Conservation (phyloP, 2,113 vertebrate genomes). For the Dipodomys stephensi region DNA sequence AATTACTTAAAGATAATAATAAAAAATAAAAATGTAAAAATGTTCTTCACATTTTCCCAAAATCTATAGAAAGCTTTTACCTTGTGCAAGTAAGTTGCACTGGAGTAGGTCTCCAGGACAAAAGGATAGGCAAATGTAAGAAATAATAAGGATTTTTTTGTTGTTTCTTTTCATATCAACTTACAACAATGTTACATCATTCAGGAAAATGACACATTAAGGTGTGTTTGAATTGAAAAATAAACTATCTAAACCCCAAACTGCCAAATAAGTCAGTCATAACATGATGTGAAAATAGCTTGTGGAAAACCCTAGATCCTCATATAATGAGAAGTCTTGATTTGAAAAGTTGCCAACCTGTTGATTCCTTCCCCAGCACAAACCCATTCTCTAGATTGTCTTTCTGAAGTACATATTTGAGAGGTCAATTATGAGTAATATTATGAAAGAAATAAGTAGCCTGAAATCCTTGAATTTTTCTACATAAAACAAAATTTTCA, state of each 20-base stretch:
- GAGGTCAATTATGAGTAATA: not conserved
- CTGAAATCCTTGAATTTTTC: not conserved
- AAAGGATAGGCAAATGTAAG: not conserved
- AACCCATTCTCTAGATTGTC: constrained; percentile 61
- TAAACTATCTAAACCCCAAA: constrained; percentile 46
- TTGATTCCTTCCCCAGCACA: constrained; percentile 60
- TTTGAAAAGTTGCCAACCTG: constrained; percentile 57
- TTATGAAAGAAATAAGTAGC: constrained; percentile 33
- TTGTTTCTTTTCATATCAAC: not conserved
- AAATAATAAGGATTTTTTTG: not conserved
- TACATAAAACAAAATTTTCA: constrained; percentile 28
- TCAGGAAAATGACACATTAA: constrained; percentile 18
- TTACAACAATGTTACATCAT: not conserved
- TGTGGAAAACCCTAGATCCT: constrained; percentile 66
- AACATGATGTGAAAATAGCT: constrained; percentile 83
- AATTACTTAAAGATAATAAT: no score
- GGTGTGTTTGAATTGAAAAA: constrained; percentile 54
- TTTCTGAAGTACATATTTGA: not conserved
- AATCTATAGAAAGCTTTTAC: constrained; percentile 2
- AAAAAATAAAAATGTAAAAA: not conserved
- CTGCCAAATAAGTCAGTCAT: constrained; percentile 73
- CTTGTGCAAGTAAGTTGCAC: not conserved
- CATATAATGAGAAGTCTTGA: constrained; percentile 63
- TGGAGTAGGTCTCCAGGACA: not conserved
- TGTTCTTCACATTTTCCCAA: not conserved